Evolutionary conservation across 2,888 invertebrate species (phyloP), one percentile per base, ranked within the genome.

Genomic region (Xylophagus ater): DNA sequence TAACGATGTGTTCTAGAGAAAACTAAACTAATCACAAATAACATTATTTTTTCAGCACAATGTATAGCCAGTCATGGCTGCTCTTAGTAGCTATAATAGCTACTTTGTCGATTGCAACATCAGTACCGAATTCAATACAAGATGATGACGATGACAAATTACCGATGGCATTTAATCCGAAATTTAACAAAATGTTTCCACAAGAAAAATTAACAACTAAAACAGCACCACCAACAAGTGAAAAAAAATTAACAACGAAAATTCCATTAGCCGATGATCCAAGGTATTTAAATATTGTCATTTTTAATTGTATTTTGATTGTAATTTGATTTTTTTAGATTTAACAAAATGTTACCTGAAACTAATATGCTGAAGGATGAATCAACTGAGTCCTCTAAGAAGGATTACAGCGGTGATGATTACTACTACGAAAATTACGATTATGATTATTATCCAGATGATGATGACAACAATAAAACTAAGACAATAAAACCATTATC

Each of bases 41-140:
- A n/a, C n/a, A n/a, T 41, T 36, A 34, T 28, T 14, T 32, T 35
- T 40, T 5, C 40, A 45, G 43, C 4, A 44, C 28, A 38, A 62
- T 63, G 63, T 53, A 58, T 51, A 57, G 58, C 62, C 63, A 62
- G 58, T 55, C 53, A 44, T 58, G 58, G 57, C 65, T 62, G 49
- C 49, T 60, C 49, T 48, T 60, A 56, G 49, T 54, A 55, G 35
- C 47, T 53, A 43, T 54, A 47, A 43, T 48, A 50, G 31, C 51
- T 55, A 41, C 56, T 58, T 34, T 49, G 49, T 54, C 38, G 52
- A 47, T 42, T 41, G 51, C 34, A 35, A 41, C 40, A 35, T 44
- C 41, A 31, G 53, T 53, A 36, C 7, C 50, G 13, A 43, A 51
- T 36, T 54, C 53, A 39, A 56, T 58, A 36, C 51, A 57, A 17